Conservation (phyloP, 2,888 invertebrate species). For the Eumerus sabulonum region DNA sequence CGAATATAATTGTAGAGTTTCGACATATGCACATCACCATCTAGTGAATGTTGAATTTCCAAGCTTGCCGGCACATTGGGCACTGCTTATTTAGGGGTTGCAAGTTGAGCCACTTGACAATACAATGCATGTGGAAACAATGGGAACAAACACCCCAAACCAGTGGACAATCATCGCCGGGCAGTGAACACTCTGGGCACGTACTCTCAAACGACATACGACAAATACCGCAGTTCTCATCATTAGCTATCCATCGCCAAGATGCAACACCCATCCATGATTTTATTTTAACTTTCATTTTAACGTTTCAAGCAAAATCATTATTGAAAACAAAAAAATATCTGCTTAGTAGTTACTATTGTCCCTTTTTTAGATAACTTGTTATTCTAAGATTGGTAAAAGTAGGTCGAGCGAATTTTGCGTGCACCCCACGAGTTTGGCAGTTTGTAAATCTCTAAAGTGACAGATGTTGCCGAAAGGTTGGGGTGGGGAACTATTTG, state of each 20-base stretch:
- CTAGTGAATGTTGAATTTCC: constrained; percentile 95
- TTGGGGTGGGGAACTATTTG: background rate
- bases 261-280: constrained; percentile 96
- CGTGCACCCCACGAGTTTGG: constrained; percentile 32
- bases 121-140: constrained; percentile 99
- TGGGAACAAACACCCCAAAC: constrained; percentile 99
- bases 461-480: constrained; percentile 22
- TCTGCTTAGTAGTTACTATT: constrained; percentile 31
- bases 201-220: constrained; percentile 99
- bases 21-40: constrained; percentile 20
- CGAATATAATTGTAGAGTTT: constrained; percentile 43
- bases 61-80: constrained; percentile 99
- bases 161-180: constrained; percentile 98
- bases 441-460: constrained; percentile 26
- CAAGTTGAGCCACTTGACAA: constrained; percentile 99
- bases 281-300: constrained; percentile 78
- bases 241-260: constrained; percentile 99
- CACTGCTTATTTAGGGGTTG: constrained; percentile 92
- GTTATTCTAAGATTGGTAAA: constrained; percentile 52
- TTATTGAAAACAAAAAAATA: constrained; percentile 16
- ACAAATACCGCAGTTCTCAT: constrained; percentile 99
- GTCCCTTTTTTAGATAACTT: constrained; percentile 36
- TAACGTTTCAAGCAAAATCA: constrained; percentile 64
- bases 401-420: constrained; percentile 58
- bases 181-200: constrained; percentile 97